phyloP scores from a whole-genome alignment of 2,113 vertebrate species.

The Pungitius pungitius region DNA sequence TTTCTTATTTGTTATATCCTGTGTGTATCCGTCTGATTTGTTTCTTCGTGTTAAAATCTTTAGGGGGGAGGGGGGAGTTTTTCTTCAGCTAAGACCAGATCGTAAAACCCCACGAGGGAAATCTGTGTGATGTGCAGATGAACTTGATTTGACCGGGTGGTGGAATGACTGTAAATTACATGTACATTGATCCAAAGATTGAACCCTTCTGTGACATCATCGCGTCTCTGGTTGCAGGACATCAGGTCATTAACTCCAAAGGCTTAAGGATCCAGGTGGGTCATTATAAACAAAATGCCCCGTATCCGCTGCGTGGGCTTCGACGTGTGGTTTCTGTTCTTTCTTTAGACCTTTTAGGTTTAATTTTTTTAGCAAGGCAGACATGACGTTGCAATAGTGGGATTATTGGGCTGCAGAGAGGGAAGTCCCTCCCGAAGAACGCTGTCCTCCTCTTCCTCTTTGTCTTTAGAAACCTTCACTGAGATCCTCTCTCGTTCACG shows the following conservation, averaged over 20 bases:
- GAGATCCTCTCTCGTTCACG: background rate
- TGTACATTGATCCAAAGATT: background rate
- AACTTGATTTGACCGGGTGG: background rate
- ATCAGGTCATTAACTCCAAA: too few species aligned
- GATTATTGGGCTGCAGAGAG: background rate
- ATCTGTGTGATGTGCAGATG: background rate
- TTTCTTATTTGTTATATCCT: too few species aligned
- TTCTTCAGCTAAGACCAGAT: background rate
- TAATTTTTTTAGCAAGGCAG: background rate
- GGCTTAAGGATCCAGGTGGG: background rate
- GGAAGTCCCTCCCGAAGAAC: background rate
- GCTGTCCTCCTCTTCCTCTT: background rate
- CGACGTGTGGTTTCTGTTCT: background rate
- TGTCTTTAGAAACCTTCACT: background rate
- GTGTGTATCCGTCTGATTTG: too few species aligned
- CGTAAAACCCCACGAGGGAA: background rate
- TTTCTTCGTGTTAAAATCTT: background rate
- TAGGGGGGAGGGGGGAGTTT: too few species aligned
- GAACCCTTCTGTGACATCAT: background rate
- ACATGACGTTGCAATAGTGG: background rate
- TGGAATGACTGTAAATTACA: background rate
- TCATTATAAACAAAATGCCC: background rate
- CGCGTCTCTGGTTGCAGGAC: too few species aligned
- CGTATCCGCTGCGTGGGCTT: background rate
- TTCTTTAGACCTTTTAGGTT: background rate